Evolutionary conservation across 64 coral and sea anemone genomes (phyloP).

Genomic region (Montipora cactus): DNA sequence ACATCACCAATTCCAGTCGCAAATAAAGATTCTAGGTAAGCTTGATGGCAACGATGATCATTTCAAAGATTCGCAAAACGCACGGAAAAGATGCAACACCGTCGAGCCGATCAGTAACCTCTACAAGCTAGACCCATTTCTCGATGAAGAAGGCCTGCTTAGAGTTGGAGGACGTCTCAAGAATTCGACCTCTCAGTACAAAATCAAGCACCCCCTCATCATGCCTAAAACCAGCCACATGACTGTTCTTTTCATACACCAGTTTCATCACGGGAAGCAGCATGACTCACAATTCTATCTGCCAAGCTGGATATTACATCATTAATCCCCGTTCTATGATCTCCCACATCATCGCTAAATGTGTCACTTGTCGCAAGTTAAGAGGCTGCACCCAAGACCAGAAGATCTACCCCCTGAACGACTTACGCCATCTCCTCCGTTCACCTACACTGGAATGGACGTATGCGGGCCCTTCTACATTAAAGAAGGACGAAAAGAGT

Average conservation of each 20-base stretch:
- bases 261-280: too few relatives aligned
- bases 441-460: not conserved
- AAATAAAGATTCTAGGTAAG: constrained; percentile 32
- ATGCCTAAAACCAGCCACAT: constrained; percentile 53
- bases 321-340: constrained; percentile 33
- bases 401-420: constrained; percentile 76
- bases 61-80: constrained; percentile 28
- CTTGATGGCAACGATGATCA: constrained; percentile 63
- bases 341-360: constrained; percentile 48
- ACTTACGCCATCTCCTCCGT: constrained; percentile 28
- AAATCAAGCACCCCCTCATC: constrained; percentile 57
- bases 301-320: constrained; percentile 68
- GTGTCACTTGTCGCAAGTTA: constrained; percentile 59
- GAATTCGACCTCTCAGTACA: not conserved
- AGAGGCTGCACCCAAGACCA: constrained; percentile 55
- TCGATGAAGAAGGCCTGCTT: constrained; percentile 28
- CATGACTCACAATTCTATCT: constrained; percentile 47
- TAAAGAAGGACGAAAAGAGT: constrained; percentile 27
- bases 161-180: constrained; percentile 53
- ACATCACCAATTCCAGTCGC: not conserved
- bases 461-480: too few relatives aligned
- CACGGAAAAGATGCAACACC: constrained; percentile 23
- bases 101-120: constrained; percentile 38
- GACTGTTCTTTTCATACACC: too few relatives aligned
- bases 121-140: constrained; percentile 60